Percentiles rank a stretch among this genome's conserved stretches.
Evolutionary conservation across 2,888 invertebrate species (phyloP).

Genomic region (Cacoxenus indagator): DNA sequence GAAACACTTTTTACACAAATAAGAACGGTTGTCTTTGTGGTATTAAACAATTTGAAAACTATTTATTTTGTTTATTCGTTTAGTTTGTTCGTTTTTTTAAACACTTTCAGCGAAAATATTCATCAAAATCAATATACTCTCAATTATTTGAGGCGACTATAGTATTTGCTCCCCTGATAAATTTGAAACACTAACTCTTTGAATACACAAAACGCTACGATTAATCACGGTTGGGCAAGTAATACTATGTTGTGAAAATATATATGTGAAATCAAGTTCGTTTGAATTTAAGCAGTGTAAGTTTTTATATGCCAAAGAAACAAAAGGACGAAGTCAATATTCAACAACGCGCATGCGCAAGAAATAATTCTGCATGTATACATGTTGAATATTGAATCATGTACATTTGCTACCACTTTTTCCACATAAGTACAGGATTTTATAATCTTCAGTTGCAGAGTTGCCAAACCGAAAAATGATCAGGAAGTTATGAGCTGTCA

Average conservation of each 20-base stretch:
- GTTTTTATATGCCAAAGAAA: slow-evolving; percentile 51
- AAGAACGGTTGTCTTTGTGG: slow-evolving; percentile 19
- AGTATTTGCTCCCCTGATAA: slow-evolving; percentile 4
- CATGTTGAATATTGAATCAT: slow-evolving; percentile 56
- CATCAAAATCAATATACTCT: slow-evolving; percentile 40
- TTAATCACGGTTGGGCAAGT: slow-evolving; percentile 22
- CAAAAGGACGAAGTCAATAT: slow-evolving; percentile 48
- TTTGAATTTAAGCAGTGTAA: slow-evolving; percentile 48
- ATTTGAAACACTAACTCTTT: slow-evolving; percentile 33
- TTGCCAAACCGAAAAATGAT: slow-evolving; percentile 39
- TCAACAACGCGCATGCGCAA: slow-evolving; percentile 50
- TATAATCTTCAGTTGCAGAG: slow-evolving; percentile 38
- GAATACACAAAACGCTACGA: slow-evolving; percentile 28
- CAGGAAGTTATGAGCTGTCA: neutral
- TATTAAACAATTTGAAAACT: slow-evolving; percentile 15
- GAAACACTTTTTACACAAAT: slow-evolving; percentile 45
- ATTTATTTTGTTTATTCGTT: slow-evolving; percentile 33
- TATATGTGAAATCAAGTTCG: slow-evolving; percentile 37
- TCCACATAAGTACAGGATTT: slow-evolving; percentile 47
- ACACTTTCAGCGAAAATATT: slow-evolving; percentile 5
- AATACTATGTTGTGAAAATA: slow-evolving; percentile 26
- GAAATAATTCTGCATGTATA: slow-evolving; percentile 55
- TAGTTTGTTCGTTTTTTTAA: slow-evolving; percentile 27
- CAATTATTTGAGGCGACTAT: slow-evolving; percentile 44
- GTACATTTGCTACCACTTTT: slow-evolving; percentile 41